These are phyloP conservation scores for Eristalinus sepulchralis DNA, from an alignment of 2,888 invertebrate genomes.

Conservation along the genomic window DNA sequence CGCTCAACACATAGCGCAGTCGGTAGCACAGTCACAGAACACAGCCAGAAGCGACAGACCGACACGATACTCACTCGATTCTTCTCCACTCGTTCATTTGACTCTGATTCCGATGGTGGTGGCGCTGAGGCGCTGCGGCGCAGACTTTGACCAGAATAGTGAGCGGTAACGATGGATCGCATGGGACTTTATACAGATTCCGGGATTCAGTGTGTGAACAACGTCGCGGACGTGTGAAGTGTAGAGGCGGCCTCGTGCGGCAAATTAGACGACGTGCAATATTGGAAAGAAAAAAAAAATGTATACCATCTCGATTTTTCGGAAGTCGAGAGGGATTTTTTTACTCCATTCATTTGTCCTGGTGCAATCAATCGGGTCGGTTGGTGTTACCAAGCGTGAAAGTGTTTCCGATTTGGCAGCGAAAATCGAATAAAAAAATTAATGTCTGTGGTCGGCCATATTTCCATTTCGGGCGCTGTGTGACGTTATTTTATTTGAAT, in stretches of 20 bases:
- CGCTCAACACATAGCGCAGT: slow-evolving; percentile 10
- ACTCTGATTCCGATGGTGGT: neutral
- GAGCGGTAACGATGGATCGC: slow-evolving; percentile 45
- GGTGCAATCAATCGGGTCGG: slow-evolving; percentile 67
- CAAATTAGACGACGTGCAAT: slow-evolving; percentile 45
- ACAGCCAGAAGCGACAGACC: slow-evolving; percentile 54
- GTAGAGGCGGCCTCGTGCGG: slow-evolving; percentile 33
- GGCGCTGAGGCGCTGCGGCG: slow-evolving; percentile 23
- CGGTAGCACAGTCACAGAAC: neutral
- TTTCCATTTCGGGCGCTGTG: neutral
- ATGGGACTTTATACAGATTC: slow-evolving; percentile 63
- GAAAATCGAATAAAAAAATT: slow-evolving; percentile 13
- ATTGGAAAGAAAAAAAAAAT: slow-evolving; percentile 15
- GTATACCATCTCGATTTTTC: neutral
- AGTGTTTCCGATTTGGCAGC: slow-evolving; percentile 13
- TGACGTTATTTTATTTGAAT: neutral
- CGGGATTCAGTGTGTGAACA: slow-evolving; percentile 64
- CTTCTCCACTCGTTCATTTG: slow-evolving; percentile 56
- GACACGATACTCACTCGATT: slow-evolving; percentile 45
- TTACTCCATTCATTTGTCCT: slow-evolving; percentile 56
- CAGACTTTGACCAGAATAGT: slow-evolving; percentile 38
- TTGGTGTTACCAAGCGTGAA: slow-evolving; percentile 39
- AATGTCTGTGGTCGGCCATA: slow-evolving; percentile 23
- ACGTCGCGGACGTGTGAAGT: slow-evolving; percentile 49
- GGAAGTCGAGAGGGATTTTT: slow-evolving; percentile 33